phyloP scores from a whole-genome alignment of 2,797 vertebrate species.

The Eremophila alpestris region DNA sequence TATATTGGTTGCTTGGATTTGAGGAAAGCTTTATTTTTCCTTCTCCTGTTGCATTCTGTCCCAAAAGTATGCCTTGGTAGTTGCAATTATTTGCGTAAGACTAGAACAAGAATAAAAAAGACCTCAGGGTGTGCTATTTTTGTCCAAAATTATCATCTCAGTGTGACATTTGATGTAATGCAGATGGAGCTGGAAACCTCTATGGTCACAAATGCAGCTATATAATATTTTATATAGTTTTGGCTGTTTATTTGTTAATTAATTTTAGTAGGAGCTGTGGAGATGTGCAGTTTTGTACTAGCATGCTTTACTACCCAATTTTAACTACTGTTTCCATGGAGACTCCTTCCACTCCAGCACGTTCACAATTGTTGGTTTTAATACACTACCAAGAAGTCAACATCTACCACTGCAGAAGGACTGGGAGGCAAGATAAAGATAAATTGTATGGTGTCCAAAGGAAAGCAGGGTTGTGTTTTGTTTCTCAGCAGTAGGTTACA shows the following conservation, averaged over 20 bases:
- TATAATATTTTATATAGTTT: background rate
- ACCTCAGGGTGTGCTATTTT: rapidly evolving
- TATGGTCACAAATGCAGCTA: background rate
- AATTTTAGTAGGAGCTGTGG: background rate
- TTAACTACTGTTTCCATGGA: conserved; percentile 6
- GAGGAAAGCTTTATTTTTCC: background rate
- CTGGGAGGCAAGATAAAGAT: background rate
- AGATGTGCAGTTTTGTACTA: background rate
- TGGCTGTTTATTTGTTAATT: background rate
- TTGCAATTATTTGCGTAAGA: background rate
- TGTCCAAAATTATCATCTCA: background rate
- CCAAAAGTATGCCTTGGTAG: rapidly evolving
- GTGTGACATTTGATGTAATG: background rate
- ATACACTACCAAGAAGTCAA: background rate
- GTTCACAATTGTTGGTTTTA: background rate
- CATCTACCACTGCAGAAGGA: background rate
- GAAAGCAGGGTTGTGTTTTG: background rate
- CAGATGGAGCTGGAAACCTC: background rate
- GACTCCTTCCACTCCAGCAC: background rate
- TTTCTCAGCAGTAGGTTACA: background rate
- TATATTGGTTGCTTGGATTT: background rate
- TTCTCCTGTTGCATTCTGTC: background rate
- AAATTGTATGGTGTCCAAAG: background rate
- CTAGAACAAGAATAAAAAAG: background rate
- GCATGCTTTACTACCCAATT: background rate